Evolutionary conservation across 2,888 invertebrate genomes (phyloP), one percentile per base, ranked within the genome.

Genomic region (Ornithoptera alexandrae): DNA sequence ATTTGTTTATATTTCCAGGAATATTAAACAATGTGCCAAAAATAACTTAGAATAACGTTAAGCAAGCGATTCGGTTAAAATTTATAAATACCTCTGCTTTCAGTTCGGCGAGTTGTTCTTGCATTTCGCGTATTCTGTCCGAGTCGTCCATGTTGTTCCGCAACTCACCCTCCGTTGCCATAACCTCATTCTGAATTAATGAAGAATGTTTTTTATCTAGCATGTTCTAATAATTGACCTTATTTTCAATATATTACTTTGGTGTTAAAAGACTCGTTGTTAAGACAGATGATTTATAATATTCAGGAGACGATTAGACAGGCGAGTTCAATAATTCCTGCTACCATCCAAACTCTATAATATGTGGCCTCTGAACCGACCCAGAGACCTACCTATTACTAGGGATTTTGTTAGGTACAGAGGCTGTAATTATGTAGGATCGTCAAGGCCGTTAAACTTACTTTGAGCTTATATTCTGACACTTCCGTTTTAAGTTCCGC

Each of bases 401-500:
- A 39, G 10, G 39, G 8, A 39, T 10, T 7, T 39, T 10, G 10
- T 39, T 39, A 39, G 39, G 39, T 1, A 39, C 39, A 10, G 39
- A 39, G 39, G 10, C 39, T 10, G 39, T 7, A 39, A 10, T 50
- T 18, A 18, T 15, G 5, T 50, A 17, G 18, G 15, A 50, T 5
- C 17, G 5, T 17, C 17, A 15, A 50, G 18, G 5, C 15, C 1
- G 15, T 50, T 2, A 50, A 30, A 60, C 56, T 80, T 84, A 97
- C 98, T 94, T 97, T 97, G 74, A 97, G 94, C 90, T 99, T 98
- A 76, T 98, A 94, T 81, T 97, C 96, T 12, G 98, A 98, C 72
- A 99, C 97, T 90, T 97, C 97, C 78, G 98, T 98, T 75, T 97
- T 96, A 36, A 99, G 94, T 86, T 98, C 98, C 4, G 98, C 98